These are phyloP conservation scores for Flabesymbios commensalis DNA, from an alignment of 2,888 invertebrate genomes.

Conservation along the genomic window DNA sequence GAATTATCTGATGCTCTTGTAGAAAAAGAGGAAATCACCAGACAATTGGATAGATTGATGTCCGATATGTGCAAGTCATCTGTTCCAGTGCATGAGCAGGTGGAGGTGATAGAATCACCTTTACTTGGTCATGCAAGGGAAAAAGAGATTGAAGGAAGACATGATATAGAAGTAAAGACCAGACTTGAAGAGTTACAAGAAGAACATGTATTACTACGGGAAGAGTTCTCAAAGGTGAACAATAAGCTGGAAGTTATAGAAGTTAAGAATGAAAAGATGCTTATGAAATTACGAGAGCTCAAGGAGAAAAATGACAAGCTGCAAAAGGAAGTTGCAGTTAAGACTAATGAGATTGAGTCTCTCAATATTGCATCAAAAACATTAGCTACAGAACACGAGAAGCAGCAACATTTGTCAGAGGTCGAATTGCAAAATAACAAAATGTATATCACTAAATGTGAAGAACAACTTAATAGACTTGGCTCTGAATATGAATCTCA, in stretches of 20 bases:
- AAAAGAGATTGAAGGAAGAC: too few relatives aligned
- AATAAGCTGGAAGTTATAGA: conserved; percentile 41
- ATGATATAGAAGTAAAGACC: too few relatives aligned
- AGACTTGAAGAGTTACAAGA: conserved; percentile 8
- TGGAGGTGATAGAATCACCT: too few relatives aligned
- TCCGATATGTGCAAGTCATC: too few relatives aligned
- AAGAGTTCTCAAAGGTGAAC: conserved; percentile 5
- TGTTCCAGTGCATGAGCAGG: too few relatives aligned
- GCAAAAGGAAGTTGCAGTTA: conserved; percentile 24
- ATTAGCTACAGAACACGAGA: too few relatives aligned
- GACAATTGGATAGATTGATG: conserved; percentile 20
- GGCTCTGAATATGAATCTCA: conserved; percentile 3
- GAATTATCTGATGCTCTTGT: conserved; percentile 20
- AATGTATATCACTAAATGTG: too few relatives aligned
- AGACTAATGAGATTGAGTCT: too few relatives aligned
- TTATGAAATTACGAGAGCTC: conserved; percentile 83
- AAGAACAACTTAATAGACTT: conserved; percentile 7
- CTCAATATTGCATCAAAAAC: too few relatives aligned
- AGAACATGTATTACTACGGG: not conserved
- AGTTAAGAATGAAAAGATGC: conserved; percentile 75
- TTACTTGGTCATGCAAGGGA: too few relatives aligned
- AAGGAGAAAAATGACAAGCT: conserved; percentile 66
- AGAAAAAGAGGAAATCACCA: conserved; percentile 19
- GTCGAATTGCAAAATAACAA: too few relatives aligned
- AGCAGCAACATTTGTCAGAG: too few relatives aligned